These are phyloP conservation scores for Orthonychiurus folsomi DNA, from an alignment of 2,888 invertebrate genomes.

Conservation along the genomic window DNA sequence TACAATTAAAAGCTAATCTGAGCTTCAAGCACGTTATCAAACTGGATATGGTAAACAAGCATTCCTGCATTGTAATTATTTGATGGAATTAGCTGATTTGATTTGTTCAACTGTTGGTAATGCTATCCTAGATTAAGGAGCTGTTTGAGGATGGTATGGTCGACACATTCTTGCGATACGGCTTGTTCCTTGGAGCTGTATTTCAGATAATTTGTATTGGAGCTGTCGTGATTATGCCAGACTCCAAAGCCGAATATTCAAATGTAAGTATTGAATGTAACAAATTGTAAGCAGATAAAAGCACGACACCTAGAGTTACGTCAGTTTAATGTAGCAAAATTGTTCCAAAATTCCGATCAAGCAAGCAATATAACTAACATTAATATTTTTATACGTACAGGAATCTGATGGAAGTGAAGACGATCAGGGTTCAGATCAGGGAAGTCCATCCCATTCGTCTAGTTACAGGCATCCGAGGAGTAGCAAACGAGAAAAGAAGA, in stretches of 20 bases:
- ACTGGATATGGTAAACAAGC: conserved; percentile 2
- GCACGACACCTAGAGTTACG: too few species aligned
- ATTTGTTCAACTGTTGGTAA: too few species aligned
- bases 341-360: too few species aligned
- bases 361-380: too few species aligned
- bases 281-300: too few species aligned
- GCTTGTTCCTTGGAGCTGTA: conserved; percentile 74
- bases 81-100: too few species aligned
- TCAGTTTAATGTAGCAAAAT: too few species aligned
- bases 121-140: too few species aligned
- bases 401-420: not conserved
- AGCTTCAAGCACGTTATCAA: not conserved
- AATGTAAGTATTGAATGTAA: not conserved
- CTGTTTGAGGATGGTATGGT: conserved; percentile 67
- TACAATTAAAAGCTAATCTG: too few species aligned
- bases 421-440: not conserved
- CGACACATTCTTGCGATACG: conserved; percentile 65
- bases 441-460: not conserved
- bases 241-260: conserved; percentile 42
- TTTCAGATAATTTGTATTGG: conserved; percentile 76
- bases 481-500: not conserved
- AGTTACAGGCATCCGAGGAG: not conserved
- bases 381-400: not conserved
- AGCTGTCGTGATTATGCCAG: conserved; percentile 70
- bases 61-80: conserved; percentile 13